Conservation (phyloP, 2,113 vertebrate genomes). For the Anser cygnoides region DNA sequence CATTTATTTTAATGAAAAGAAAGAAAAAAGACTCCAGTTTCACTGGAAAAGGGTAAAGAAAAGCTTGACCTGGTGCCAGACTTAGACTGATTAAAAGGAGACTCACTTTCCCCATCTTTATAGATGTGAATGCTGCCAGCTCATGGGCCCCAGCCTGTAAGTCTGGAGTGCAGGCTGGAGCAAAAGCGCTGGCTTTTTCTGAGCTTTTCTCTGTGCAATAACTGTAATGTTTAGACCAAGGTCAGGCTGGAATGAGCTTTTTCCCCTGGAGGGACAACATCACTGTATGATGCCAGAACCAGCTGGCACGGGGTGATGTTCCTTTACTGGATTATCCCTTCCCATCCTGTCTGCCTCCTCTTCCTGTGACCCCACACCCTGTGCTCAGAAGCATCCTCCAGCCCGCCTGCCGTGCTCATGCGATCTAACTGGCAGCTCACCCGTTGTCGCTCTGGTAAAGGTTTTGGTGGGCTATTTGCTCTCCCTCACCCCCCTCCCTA, state of each 20-base stretch:
- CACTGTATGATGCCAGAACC: neutral
- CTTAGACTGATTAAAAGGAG: neutral
- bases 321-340: neutral
- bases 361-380: neutral
- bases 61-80: conserved; percentile 20
- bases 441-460: neutral
- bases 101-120: neutral
- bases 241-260: neutral
- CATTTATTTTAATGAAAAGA: conserved; percentile 42
- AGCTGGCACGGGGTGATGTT: neutral
- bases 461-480: neutral
- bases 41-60: conserved; percentile 22
- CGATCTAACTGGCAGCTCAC: neutral
- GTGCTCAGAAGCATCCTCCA: neutral
- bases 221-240: neutral
- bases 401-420: neutral
- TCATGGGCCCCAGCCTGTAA: neutral
- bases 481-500: neutral
- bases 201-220: neutral
- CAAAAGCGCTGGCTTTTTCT: neutral
- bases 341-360: neutral
- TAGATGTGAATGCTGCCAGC: neutral
- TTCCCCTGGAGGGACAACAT: neutral
- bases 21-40: neutral
- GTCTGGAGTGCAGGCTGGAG: neutral